These are phyloP conservation scores for Mythimna pallens DNA, from an alignment of 2,888 invertebrate species.

Conservation along the genomic window DNA sequence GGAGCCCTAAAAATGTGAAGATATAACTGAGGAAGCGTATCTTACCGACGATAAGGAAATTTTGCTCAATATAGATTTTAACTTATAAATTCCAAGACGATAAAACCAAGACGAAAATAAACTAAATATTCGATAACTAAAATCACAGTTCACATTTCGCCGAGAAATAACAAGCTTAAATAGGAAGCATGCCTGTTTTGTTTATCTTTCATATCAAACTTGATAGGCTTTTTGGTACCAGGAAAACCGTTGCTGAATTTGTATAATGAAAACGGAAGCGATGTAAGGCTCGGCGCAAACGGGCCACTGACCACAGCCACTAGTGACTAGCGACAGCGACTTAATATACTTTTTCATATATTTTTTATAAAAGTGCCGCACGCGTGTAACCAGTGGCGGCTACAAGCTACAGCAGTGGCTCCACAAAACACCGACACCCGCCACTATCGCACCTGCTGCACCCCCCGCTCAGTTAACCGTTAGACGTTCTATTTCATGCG, in stretches of 20 bases:
- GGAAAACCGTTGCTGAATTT: slow-evolving; percentile 41
- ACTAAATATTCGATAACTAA: slow-evolving; percentile 35
- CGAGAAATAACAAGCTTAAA: slow-evolving; percentile 49
- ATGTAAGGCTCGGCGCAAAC: slow-evolving; percentile 1
- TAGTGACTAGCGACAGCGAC: no score
- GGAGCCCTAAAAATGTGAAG: no score
- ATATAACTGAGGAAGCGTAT: neutral
- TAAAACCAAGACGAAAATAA: slow-evolving; percentile 31
- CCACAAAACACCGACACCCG: no score
- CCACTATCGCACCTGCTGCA: no score
- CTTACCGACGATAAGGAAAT: neutral
- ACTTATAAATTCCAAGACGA: slow-evolving; percentile 20
- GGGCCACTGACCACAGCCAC: no score
- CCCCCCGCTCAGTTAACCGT: no score
- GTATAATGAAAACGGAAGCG: slow-evolving; percentile 52
- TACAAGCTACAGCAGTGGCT: no score
- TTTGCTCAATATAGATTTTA: slow-evolving; percentile 8
- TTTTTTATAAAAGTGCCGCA: no score
- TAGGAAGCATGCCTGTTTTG: slow-evolving; percentile 39
- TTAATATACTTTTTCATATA: no score
- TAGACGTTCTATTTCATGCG: no score
- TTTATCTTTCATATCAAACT: slow-evolving; percentile 58
- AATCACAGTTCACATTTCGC: slow-evolving; percentile 33
- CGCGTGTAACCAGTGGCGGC: no score
- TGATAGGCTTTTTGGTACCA: slow-evolving; percentile 48